Percentiles rank a stretch among this genome's conserved stretches.
Evolutionary conservation across 2,888 invertebrate genomes (phyloP).

Genomic region (Leucophenga montana): DNA sequence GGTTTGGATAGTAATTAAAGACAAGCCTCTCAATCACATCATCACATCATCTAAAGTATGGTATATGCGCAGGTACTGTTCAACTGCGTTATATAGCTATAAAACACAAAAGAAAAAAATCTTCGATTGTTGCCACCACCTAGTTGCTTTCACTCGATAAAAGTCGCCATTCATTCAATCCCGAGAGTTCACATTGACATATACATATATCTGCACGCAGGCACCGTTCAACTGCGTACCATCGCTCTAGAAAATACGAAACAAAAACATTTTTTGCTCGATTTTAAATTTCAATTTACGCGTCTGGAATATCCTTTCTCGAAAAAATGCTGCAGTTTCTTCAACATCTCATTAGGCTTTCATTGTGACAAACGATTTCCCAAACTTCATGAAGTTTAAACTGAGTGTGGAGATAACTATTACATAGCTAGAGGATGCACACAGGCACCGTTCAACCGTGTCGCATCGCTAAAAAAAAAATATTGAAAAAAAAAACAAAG

Average conservation of each 20-base stretch:
- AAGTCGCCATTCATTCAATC: no score
- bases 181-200: no score
- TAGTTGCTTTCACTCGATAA: no score
- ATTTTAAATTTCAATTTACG: not conserved
- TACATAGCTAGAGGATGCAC: not conserved
- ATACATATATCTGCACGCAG: slow-evolving; percentile 38
- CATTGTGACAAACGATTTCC: slow-evolving; percentile 24
- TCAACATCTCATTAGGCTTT: not conserved
- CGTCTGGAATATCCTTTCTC: not conserved
- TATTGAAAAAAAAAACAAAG: not conserved
- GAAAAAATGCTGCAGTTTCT: not conserved
- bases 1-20: not conserved
- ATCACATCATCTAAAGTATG: not conserved
- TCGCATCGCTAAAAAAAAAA: slow-evolving; percentile 57
- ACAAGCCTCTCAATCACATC: no score
- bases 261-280: not conserved
- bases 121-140: no score
- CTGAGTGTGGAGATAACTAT: no score
- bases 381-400: no score
- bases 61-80: not conserved
- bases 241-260: slow-evolving; percentile 54
- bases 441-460: slow-evolving; percentile 60
- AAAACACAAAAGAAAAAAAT: not conserved
- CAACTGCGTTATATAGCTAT: slow-evolving; percentile 4
- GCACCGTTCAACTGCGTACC: slow-evolving; percentile 61